A percentile compares a stretch with the other conserved stretches of the same genome.
phyloP scores from a whole-genome alignment of 2,797 vertebrate genomes.

The Chrosomus eos region DNA sequence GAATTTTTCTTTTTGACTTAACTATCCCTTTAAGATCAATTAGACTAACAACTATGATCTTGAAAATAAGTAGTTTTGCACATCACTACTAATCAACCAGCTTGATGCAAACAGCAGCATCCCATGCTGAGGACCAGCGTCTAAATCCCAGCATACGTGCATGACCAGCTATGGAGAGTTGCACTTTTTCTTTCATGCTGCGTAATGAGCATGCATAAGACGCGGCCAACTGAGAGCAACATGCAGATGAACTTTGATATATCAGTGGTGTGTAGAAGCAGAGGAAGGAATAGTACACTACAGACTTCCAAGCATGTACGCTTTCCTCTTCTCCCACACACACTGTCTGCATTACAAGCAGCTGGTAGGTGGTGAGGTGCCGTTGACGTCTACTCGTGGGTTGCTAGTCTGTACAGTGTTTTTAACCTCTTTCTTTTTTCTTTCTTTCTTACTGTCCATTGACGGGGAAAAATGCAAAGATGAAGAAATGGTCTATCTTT shows the following conservation, averaged over 20 bases:
- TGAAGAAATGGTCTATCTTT: constrained; percentile 66
- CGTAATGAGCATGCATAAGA: constrained; percentile 25
- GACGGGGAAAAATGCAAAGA: constrained; percentile 61
- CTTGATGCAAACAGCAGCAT: neutral
- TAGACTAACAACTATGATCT: neutral
- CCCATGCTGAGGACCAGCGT: neutral
- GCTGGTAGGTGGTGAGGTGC: constrained; percentile 73
- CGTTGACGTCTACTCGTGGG: constrained; percentile 72
- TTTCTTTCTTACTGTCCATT: constrained; percentile 68
- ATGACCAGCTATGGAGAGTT: neutral
- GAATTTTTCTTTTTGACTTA: neutral
- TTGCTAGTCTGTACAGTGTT: constrained; percentile 65
- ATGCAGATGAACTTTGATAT: constrained; percentile 52
- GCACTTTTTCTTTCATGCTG: constrained; percentile 10
- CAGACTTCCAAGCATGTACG: constrained; percentile 50
- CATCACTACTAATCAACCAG: neutral
- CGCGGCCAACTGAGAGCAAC: neutral
- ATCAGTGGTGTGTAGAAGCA: constrained; percentile 55
- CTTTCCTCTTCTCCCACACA: constrained; percentile 68
- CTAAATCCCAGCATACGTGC: neutral
- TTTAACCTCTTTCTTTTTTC: constrained; percentile 31
- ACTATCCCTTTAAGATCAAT: neutral
- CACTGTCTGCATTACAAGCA: constrained; percentile 73
- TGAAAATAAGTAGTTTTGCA: neutral
- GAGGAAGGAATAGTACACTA: constrained; percentile 63